Base-by-base conservation (phyloP, 2,113 vertebrate species). In the Hystrix cristata region DNA sequence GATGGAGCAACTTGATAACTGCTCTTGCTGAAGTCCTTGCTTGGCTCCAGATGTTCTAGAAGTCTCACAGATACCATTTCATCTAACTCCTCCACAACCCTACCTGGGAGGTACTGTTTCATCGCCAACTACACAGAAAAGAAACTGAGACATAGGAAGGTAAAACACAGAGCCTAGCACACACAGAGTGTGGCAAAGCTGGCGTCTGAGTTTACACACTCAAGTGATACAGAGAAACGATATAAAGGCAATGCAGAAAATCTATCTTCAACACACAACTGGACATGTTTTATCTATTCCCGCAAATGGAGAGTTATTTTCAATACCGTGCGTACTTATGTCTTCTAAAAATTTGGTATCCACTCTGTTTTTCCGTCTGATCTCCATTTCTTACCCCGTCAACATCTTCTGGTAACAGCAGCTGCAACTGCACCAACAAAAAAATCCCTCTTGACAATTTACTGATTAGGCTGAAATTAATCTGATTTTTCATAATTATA, bases 401-500 rank as follows among this genome's bases (percentile, higher is more conserved):
- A 96, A 85, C 60, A 92, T 85, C n/a, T 71, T 93, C 76, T 64
- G 67, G 7, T 78, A 95, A 83, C 25, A 89, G 76, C 87, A 95
- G 87, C 74, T 92, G 48, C 60, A 95, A 55, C 0, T 31, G 48
- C 29, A 86, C 31, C 65, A 96, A 90, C 27, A 89, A 46, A 34
- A 69, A 80, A 93, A 87, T 71, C 31, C 12, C 46, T 93, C 88
- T 86, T 97, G 97, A 97, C 43, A 96, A 91, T 92, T 90, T 86
- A 94, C 82, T 96, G 92, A 97, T 78, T 95, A 91, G 48, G 43
- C 38, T 96, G 81, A 97, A 98, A 97, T 95, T 93, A 87, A 96
- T 96, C 67, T 94, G 60, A 97, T 95, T 96, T 97, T 93, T 93
- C 87, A 64, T 90, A 97, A 97, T 97, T 97, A 96, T 92, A 94